Conservation (phyloP, 2,113 vertebrate species). For the Bucco capensis region DNA sequence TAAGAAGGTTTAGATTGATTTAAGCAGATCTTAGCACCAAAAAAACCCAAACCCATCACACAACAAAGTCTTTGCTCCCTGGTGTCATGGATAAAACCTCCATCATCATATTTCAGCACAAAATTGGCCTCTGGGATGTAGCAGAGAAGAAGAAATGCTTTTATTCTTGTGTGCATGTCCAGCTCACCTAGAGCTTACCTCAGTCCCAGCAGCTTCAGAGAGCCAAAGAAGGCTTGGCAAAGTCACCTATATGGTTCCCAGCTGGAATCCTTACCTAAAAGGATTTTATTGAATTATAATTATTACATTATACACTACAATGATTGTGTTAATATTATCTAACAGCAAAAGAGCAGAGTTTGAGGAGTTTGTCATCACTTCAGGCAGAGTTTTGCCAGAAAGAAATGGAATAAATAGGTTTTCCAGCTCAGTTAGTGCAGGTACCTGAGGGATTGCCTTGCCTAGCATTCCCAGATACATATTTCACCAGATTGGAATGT, state of each 20-base stretch:
- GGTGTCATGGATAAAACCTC: not conserved
- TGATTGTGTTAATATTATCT: no score
- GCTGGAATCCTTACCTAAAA: not conserved
- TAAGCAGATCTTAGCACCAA: not conserved
- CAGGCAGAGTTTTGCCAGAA: not conserved
- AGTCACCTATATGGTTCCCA: not conserved
- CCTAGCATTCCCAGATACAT: not conserved
- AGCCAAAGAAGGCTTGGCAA: not conserved
- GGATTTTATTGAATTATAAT: no score
- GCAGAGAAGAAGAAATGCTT: no score
- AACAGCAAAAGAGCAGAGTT: not conserved
- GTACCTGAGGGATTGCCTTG: not conserved
- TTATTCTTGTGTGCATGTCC: rapidly evolving
- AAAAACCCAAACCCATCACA: not conserved
- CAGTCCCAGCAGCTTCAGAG: not conserved
- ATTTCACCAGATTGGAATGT: no score
- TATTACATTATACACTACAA: no score
- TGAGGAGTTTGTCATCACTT: not conserved
- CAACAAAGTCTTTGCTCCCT: not conserved
- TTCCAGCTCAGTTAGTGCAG: not conserved
- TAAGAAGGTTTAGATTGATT: not conserved
- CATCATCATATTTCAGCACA: no score
- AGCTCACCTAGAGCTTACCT: not conserved
- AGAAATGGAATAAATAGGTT: not conserved
- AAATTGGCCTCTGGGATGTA: no score